Evolutionary conservation across 2,113 vertebrate species (phyloP), one percentile per base, ranked within the genome.

Genomic region (Otolemur garnettii): DNA sequence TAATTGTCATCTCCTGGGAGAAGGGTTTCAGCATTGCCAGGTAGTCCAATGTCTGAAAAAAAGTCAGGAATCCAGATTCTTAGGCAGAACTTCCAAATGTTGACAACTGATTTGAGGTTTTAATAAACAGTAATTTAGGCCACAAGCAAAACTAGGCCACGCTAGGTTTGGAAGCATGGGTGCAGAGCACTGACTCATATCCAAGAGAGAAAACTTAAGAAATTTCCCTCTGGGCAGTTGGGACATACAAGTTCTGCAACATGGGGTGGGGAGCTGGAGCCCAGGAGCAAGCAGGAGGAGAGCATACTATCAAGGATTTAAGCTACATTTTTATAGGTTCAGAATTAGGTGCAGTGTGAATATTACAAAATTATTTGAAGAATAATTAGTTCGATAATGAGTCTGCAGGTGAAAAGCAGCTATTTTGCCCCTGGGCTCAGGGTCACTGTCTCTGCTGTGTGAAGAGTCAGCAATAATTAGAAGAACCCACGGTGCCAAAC

Each of bases 401-500:
- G 94, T 94, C 81, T 96, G 94, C 96, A 97, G 96, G 96, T 98
- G 96, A 98, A 79, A 97, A 77, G 78, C 94, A 96, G 62, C 71
- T 98, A 95, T 97, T 98, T 97, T 96, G 96, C 93, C 97, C 97
- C 89, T 69, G 77, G 74, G 82, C 87, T 96, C 75, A 91, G 96
- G 96, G 96, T 98, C 97, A 97, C 35, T 97, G 97, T 94, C 95
- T 98, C 80, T 95, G 80, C 87, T 95, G 94, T 77, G 85, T 98
- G 97, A 98, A 97, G 97, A 98, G 96, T 97, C 97, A 98, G 96
- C 96, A 98, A 97, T 97, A 97, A 98, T 98, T 98, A 98, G 89
- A 94, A 90, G 95, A 98, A 98, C 97, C 93, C 85, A 30, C 64
- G 35, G 84, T 94, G 94, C 96, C 98, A 98, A 96, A 75, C 97